These are phyloP conservation scores for Crambe crambe DNA, from an alignment of 37 sponge, comb jelly and placozoan genomes.

Conservation along the genomic window DNA sequence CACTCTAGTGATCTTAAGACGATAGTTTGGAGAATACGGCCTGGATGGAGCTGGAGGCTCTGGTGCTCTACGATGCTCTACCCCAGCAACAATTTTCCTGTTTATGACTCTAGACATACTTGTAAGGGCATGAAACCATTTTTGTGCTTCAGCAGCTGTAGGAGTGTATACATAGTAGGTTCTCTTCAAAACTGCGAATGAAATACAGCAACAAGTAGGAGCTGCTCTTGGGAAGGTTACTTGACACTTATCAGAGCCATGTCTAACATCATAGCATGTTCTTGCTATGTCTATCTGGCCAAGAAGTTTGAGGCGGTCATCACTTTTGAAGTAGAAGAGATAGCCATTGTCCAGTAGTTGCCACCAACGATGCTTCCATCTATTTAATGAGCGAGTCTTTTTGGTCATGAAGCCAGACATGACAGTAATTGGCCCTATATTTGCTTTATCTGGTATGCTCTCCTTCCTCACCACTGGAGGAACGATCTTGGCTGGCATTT, in stretches of 20 bases:
- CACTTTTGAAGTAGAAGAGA: slow-evolving; percentile 53
- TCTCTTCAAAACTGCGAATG: slow-evolving; percentile 58
- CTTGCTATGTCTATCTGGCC: slow-evolving; percentile 58
- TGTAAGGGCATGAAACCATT: slow-evolving; percentile 40
- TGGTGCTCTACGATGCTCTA: slow-evolving; percentile 4
- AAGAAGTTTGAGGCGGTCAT: slow-evolving; percentile 24
- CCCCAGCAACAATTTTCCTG: slow-evolving; percentile 25
- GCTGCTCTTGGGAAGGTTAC: slow-evolving; percentile 42
- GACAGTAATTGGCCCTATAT: slow-evolving; percentile 27
- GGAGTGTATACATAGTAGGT: slow-evolving; percentile 63
- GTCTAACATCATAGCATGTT: slow-evolving; percentile 62
- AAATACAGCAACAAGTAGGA: slow-evolving; percentile 51
- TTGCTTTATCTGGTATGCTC: no score
- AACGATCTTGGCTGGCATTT: background rate
- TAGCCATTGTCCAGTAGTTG: slow-evolving; percentile 55
- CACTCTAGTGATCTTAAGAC: background rate
- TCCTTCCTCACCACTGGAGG: slow-evolving; percentile 16
- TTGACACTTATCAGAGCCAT: slow-evolving; percentile 29
- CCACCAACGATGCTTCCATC: slow-evolving; percentile 72
- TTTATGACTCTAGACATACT: slow-evolving; percentile 36
- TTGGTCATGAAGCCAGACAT: slow-evolving; percentile 61
- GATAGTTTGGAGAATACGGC: background rate
- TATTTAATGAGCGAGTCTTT: slow-evolving; percentile 23
- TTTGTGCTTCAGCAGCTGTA: slow-evolving; percentile 41
- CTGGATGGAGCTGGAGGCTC: slow-evolving; percentile 11